phyloP scores from a whole-genome alignment of 2,888 invertebrate species.

The Xestobium rufovillosum region DNA sequence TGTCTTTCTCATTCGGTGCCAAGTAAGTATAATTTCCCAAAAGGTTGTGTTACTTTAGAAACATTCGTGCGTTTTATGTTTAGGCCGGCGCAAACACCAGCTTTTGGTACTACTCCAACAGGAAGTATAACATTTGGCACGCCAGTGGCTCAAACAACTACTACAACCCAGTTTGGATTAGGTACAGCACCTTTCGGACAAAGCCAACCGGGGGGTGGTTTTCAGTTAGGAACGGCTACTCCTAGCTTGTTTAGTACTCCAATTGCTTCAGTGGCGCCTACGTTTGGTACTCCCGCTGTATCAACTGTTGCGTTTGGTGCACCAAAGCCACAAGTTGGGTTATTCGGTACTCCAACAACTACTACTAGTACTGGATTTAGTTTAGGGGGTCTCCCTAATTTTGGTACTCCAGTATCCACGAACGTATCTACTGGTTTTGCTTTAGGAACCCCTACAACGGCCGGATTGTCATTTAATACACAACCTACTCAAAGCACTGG shows the following conservation, averaged over 20 bases:
- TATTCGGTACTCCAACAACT: conserved; percentile 12
- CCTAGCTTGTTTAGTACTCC: conserved; percentile 11
- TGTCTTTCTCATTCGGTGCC: no score
- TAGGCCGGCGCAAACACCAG: no score
- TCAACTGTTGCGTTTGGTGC: conserved; percentile 11
- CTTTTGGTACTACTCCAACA: background rate
- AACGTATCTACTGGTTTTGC: conserved; percentile 29
- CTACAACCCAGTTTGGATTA: conserved; percentile 16
- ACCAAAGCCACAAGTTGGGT: background rate
- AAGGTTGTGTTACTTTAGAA: no score
- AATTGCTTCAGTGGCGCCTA: conserved; percentile 31
- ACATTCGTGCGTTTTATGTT: no score
- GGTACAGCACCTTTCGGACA: conserved; percentile 14
- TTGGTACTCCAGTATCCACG: conserved; percentile 16
- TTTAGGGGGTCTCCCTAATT: conserved; percentile 18
- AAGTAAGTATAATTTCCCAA: no score
- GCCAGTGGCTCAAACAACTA: conserved; percentile 23
- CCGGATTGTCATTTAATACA: conserved; percentile 5
- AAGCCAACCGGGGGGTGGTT: conserved; percentile 26
- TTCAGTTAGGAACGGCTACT: conserved; percentile 35
- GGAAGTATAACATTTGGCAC: conserved; percentile 1
- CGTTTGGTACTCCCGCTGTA: conserved; percentile 24
- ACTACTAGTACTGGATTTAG: conserved; percentile 15
- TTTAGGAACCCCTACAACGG: conserved; percentile 32
- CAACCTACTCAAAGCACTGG: conserved; percentile 7